Percentiles rank a stretch among this genome's conserved stretches.
Conservation (phyloP, 2,888 invertebrate species). For the Lamellibrachia columna region DNA sequence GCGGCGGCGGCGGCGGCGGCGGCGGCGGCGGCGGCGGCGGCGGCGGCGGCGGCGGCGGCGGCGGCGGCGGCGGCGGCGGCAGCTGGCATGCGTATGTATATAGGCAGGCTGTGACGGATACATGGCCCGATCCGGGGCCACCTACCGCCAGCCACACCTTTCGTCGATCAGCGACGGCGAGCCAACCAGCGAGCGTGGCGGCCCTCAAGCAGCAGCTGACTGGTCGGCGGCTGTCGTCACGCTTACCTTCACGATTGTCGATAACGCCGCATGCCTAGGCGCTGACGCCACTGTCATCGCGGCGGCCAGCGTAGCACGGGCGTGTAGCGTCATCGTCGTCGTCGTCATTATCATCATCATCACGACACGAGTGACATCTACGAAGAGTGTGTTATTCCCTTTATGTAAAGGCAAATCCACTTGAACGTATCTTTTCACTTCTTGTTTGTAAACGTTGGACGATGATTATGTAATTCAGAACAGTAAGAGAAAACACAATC, state of each 20-base stretch:
- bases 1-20: neutral
- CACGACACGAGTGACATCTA: too few relatives aligned
- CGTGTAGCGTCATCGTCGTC: too few relatives aligned
- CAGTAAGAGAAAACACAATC: neutral
- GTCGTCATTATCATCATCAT: too few relatives aligned
- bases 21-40: too few relatives aligned
- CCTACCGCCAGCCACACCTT: neutral
- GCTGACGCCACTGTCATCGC: neutral
- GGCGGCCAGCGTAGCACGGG: neutral
- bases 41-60: neutral
- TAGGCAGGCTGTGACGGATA: neutral
- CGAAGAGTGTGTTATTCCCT: too few relatives aligned
- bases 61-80: neutral
- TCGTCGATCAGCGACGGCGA: neutral
- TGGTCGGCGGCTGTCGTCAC: neutral
- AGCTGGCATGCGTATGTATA: neutral
- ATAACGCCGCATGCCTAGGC: neutral
- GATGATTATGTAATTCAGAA: neutral
- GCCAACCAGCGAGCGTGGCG: neutral
- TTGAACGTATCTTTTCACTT: too few relatives aligned
- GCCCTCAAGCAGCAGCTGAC: neutral
- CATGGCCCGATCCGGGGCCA: too few relatives aligned
- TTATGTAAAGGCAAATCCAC: too few relatives aligned
- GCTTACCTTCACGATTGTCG: neutral
- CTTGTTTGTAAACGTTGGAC: too few relatives aligned